phyloP scores from a whole-genome alignment of 1,140 invertebrate genomes.

The Aricia agestis region DNA sequence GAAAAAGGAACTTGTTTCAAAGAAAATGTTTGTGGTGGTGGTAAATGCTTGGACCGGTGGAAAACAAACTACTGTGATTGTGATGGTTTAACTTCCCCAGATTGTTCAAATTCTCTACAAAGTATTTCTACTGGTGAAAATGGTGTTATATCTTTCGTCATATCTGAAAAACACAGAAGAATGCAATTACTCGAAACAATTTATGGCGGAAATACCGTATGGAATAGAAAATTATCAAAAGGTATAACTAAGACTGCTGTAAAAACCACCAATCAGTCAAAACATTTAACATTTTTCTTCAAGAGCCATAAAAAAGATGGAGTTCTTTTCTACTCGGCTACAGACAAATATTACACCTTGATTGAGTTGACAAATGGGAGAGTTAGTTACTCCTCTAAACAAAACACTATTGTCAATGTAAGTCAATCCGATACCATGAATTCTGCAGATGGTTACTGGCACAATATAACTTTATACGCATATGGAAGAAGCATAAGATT shows the following conservation, averaged over 20 bases:
- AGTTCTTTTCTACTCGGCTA: conserved; percentile 88
- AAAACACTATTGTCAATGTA: conserved; percentile 89
- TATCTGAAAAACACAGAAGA: conserved; percentile 89
- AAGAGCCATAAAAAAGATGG: conserved; percentile 86
- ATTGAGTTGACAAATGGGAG: conserved; percentile 85
- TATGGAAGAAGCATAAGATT: conserved; percentile 83
- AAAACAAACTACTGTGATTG: conserved; percentile 83
- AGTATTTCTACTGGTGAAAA: conserved; percentile 87
- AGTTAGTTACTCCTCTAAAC: conserved; percentile 85
- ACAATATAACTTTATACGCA: conserved; percentile 86
- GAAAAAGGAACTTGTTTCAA: conserved; percentile 78
- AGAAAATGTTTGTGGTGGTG: conserved; percentile 80
- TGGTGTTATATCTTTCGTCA: conserved; percentile 86
- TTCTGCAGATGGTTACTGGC: conserved; percentile 89
- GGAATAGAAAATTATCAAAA: conserved; percentile 76
- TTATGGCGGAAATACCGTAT: conserved; percentile 83
- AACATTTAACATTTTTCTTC: conserved; percentile 88
- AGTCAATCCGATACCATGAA: conserved; percentile 77
- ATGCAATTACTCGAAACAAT: conserved; percentile 89
- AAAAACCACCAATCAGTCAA: conserved; percentile 74
- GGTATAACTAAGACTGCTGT: conserved; percentile 51
- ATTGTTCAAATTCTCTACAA: conserved; percentile 86
- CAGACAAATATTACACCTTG: conserved; percentile 91
- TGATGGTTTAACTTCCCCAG: conserved; percentile 83
- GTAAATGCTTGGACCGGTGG: conserved; percentile 91